These are phyloP conservation scores for Colletes latitarsis DNA, from an alignment of 1,140 invertebrate genomes.

Conservation along the genomic window DNA sequence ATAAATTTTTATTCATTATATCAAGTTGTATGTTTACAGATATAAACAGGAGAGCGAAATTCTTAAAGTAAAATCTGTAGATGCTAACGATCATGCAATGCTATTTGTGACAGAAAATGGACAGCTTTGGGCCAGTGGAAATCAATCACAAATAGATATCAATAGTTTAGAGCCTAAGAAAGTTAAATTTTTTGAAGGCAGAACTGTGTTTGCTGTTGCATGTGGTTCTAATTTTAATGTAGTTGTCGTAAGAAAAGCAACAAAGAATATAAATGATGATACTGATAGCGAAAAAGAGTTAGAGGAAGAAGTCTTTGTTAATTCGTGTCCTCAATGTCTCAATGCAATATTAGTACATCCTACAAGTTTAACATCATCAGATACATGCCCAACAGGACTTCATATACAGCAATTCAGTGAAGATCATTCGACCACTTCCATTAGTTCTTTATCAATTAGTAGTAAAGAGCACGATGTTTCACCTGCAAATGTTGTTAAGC, in stretches of 20 bases:
- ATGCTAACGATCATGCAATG: slow-evolving; percentile 83
- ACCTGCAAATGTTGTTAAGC: slow-evolving; percentile 58
- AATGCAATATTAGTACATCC: slow-evolving; percentile 74
- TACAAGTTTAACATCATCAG: slow-evolving; percentile 77
- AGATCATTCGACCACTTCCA: slow-evolving; percentile 79
- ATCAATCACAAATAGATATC: slow-evolving; percentile 87
- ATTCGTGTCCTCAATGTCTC: slow-evolving; percentile 85
- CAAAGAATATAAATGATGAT: slow-evolving; percentile 82
- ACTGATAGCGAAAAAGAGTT: slow-evolving; percentile 83
- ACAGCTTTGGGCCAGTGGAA: slow-evolving; percentile 88
- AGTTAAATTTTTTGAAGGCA: slow-evolving; percentile 86
- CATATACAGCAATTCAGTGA: slow-evolving; percentile 81
- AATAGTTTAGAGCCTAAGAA: slow-evolving; percentile 83
- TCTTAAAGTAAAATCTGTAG: slow-evolving; percentile 84
- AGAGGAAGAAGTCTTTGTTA: slow-evolving; percentile 85
- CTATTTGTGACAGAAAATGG: slow-evolving; percentile 86
- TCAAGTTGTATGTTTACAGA: slow-evolving; percentile 55
- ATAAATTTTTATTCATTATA: not conserved
- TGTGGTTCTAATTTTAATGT: slow-evolving; percentile 87
- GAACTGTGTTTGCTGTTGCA: slow-evolving; percentile 84
- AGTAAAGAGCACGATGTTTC: slow-evolving; percentile 75
- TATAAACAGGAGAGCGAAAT: slow-evolving; percentile 83
- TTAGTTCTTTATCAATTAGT: slow-evolving; percentile 79
- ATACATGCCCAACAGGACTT: slow-evolving; percentile 79
- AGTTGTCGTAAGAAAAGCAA: slow-evolving; percentile 84